Conservation (phyloP, 1,140 invertebrate genomes). For the Coptotermes formosanus region DNA sequence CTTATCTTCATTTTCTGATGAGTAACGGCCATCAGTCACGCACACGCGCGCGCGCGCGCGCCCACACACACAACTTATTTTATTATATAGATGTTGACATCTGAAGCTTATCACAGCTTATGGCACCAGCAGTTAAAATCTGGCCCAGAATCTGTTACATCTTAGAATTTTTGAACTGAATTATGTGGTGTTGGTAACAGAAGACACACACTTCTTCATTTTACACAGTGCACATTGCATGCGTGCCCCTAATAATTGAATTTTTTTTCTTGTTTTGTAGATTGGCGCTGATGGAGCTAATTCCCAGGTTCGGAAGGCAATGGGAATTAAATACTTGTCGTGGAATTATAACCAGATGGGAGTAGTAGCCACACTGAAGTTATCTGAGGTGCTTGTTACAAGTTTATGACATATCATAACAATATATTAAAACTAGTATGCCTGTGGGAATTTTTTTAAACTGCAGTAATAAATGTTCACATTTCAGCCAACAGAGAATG, state of each 20-base stretch:
- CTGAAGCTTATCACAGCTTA: too few species aligned
- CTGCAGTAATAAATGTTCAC: conserved; percentile 25
- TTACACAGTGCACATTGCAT: too few species aligned
- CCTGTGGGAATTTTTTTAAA: not conserved
- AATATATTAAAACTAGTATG: not conserved
- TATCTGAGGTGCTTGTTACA: conserved; percentile 62
- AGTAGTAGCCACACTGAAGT: conserved; percentile 83
- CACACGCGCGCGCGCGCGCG: too few species aligned
- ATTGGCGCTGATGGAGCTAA: conserved; percentile 92
- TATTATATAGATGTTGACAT: too few species aligned
- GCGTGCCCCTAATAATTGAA: not conserved
- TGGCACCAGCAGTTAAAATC: too few species aligned
- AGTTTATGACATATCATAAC: not conserved
- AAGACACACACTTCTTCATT: too few species aligned
- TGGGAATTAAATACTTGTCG: conserved; percentile 73
- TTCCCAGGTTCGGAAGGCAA: conserved; percentile 78
- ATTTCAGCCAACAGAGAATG: conserved; percentile 68
- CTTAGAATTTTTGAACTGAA: too few species aligned
- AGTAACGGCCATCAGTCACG: too few species aligned
- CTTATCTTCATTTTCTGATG: too few species aligned
- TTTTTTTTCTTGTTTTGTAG: conserved; percentile 50
- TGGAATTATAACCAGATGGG: conserved; percentile 88
- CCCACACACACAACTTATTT: too few species aligned
- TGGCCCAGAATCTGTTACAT: too few species aligned
- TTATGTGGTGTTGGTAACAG: too few species aligned